These are phyloP conservation scores for Eupithecia vulgata DNA, from an alignment of 2,888 invertebrate species.

Conservation along the genomic window DNA sequence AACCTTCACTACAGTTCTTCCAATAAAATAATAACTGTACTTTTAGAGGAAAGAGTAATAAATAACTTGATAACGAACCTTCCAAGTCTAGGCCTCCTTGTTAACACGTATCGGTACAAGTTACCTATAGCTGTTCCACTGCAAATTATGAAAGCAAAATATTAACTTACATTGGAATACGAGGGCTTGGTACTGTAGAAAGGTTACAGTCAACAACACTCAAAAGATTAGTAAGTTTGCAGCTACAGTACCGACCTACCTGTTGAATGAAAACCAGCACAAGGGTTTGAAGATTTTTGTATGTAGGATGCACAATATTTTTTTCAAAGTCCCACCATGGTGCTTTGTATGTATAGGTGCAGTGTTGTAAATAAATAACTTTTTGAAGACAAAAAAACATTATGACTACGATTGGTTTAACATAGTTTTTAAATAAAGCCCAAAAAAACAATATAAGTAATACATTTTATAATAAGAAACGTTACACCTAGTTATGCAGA, in stretches of 20 bases:
- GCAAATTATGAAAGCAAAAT: background rate
- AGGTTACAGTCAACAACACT: no score
- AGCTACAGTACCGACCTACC: background rate
- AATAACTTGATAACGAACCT: conserved; percentile 62
- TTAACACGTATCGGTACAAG: conserved; percentile 65
- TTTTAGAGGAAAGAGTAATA: conserved; percentile 39
- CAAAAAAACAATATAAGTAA: no score
- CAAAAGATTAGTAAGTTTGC: background rate
- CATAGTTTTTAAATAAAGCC: no score
- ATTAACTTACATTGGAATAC: background rate
- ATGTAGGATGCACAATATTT: no score
- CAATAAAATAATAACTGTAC: conserved; percentile 46
- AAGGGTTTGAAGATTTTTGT: no score
- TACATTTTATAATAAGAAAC: background rate
- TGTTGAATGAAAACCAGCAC: background rate
- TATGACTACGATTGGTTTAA: no score
- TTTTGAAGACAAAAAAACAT: no score
- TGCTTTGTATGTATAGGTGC: no score
- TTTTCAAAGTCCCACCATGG: no score
- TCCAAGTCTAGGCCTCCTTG: conserved; percentile 58
- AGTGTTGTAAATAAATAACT: no score
- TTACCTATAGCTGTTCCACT: conserved; percentile 57
- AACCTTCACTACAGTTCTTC: conserved; percentile 21
- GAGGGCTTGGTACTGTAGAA: background rate
- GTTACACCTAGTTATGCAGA: background rate